These are phyloP conservation scores for Catagonus wagneri DNA, from an alignment of 2,113 vertebrate species.

Conservation along the genomic window DNA sequence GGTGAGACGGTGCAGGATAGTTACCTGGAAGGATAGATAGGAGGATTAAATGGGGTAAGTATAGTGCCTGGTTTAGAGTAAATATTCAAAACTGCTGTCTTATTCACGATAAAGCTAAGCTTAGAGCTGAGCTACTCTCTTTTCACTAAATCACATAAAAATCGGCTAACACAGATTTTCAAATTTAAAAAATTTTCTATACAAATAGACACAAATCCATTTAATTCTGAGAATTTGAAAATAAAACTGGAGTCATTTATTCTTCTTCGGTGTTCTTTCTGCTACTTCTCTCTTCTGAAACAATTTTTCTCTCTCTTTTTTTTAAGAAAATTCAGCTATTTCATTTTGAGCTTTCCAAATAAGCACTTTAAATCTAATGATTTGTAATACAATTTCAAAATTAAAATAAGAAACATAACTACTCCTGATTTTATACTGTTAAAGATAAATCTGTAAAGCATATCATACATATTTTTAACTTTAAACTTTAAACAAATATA, in stretches of 20 bases:
- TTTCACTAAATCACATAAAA: constrained; percentile 10
- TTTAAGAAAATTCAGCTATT: not conserved
- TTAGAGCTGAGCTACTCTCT: not conserved
- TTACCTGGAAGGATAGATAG: not conserved
- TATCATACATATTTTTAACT: not conserved
- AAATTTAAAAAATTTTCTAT: constrained; percentile 9
- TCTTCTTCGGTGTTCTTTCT: not conserved
- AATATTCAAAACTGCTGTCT: not conserved
- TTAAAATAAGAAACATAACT: constrained; percentile 28
- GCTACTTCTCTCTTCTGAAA: not conserved
- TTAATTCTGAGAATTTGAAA: constrained; percentile 39
- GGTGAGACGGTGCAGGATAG: not conserved
- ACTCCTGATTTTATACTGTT: not conserved
- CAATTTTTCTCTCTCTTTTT: not conserved
- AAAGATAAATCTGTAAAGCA: not conserved
- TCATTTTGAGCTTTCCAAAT: constrained; percentile 35
- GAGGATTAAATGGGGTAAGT: not conserved
- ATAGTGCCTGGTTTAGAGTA: not conserved
- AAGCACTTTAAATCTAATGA: constrained; percentile 35
- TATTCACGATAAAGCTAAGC: not conserved
- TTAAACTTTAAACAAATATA: not conserved
- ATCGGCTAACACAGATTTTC: constrained; percentile 10
- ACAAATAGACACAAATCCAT: not conserved
- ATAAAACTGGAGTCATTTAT: not conserved
- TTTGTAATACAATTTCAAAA: constrained; percentile 15